Conservation (phyloP, 2,888 invertebrate species). For the Cotesia congregata region DNA sequence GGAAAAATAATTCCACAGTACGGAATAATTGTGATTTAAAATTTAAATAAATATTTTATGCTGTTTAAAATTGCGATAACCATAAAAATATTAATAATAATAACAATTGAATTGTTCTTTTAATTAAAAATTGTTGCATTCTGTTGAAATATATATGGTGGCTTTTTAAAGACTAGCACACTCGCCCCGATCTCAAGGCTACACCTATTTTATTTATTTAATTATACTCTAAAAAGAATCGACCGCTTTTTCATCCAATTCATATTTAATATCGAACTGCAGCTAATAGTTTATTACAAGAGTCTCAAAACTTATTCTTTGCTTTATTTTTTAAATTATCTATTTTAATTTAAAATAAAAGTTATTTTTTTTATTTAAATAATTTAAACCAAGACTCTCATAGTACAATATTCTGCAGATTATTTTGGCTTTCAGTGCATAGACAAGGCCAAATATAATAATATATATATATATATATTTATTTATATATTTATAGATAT, state of each 20-base stretch:
- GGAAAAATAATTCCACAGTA: constrained; percentile 33
- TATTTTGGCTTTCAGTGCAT: constrained; percentile 25
- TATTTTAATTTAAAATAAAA: constrained; percentile 11
- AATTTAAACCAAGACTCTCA: constrained; percentile 1
- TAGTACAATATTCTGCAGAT: constrained; percentile 4
- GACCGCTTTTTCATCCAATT: constrained; percentile 27
- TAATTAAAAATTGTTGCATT: constrained; percentile 61
- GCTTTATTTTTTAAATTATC: not conserved
- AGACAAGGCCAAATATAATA: constrained; percentile 31
- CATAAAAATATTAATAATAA: constrained; percentile 36
- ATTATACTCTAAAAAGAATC: constrained; percentile 41
- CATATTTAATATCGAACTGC: constrained; percentile 48
- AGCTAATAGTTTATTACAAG: constrained; percentile 38
- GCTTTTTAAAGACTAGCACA: constrained; percentile 53
- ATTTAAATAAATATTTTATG: not conserved
- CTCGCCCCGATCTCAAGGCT: constrained; percentile 49
- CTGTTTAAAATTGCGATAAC: not conserved
- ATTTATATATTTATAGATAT: not conserved
- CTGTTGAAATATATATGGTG: constrained; percentile 55
- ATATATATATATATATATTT: not conserved
- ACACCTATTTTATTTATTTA: constrained; percentile 33
- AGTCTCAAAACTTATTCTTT: constrained; percentile 8
- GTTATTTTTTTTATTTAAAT: not conserved
- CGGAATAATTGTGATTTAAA: constrained; percentile 19
- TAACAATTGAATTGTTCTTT: constrained; percentile 39